Evolutionary conservation across 2,888 invertebrate species (phyloP).

Genomic region (Ochlodes sylvanus): DNA sequence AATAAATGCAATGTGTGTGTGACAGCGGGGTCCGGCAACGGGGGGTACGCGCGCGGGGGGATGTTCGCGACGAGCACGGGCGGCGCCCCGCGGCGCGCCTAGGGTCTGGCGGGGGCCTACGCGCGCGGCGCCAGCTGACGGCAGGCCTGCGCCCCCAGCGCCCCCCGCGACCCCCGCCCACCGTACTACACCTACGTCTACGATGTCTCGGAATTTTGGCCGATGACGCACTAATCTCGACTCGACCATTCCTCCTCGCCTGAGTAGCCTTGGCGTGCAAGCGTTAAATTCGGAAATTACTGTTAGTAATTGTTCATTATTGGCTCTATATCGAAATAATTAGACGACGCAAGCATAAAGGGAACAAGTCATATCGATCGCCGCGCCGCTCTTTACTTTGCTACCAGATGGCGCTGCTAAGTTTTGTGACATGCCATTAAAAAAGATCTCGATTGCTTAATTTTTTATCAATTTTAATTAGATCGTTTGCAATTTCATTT

Average conservation of each 20-base stretch:
- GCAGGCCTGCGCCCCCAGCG: slow-evolving; percentile 34
- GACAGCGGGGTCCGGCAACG: slow-evolving; percentile 36
- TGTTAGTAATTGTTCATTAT: background rate
- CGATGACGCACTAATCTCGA: slow-evolving; percentile 5
- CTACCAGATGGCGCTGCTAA: too few species aligned
- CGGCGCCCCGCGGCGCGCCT: slow-evolving; percentile 63
- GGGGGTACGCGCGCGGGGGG: slow-evolving; percentile 44
- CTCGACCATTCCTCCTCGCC: slow-evolving; percentile 7
- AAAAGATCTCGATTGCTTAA: too few species aligned
- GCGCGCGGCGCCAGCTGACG: slow-evolving; percentile 43
- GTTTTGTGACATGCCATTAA: too few species aligned
- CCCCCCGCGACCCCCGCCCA: too few species aligned
- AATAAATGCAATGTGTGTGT: background rate
- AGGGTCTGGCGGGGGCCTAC: slow-evolving; percentile 55
- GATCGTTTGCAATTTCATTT: too few species aligned
- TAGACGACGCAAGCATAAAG: background rate
- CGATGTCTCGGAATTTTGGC: slow-evolving; percentile 8
- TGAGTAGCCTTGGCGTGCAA: background rate
- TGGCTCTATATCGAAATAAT: background rate
- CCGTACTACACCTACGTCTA: background rate
- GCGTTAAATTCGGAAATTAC: background rate
- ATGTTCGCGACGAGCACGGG: slow-evolving; percentile 50
- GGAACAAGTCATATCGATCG: too few species aligned
- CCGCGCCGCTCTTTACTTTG: too few species aligned
- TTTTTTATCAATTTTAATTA: too few species aligned